A percentile compares a stretch with the other conserved stretches of the same genome.
phyloP scores from a whole-genome alignment of 92 coral and sea anemone genomes.

The Pocillopora grandis region DNA sequence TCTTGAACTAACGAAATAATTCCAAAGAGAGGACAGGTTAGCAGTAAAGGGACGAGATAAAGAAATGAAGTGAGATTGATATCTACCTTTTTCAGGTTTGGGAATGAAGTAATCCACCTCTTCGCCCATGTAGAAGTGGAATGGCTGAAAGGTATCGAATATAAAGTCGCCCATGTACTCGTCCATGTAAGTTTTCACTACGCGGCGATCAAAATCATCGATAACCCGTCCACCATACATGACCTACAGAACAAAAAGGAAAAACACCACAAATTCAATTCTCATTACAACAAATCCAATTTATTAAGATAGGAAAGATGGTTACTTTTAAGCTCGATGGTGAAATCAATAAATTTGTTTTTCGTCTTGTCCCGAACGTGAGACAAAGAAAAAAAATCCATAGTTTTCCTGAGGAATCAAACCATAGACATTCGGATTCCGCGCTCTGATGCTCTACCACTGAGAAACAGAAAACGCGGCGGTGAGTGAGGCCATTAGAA shows the following conservation, averaged over 20 bases:
- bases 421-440: too few relatives aligned
- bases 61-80: neutral
- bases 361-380: too few relatives aligned
- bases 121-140: slow-evolving; percentile 95
- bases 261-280: neutral
- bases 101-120: slow-evolving; percentile 92
- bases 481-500: too few relatives aligned
- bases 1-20: neutral
- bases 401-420: too few relatives aligned
- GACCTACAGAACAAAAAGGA: slow-evolving; percentile 64
- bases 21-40: neutral
- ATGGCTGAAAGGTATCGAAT: slow-evolving; percentile 99
- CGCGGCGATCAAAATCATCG: slow-evolving; percentile 99
- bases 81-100: slow-evolving; percentile 67
- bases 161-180: slow-evolving; percentile 99
- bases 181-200: slow-evolving; percentile 98
- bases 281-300: neutral
- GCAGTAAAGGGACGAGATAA: neutral
- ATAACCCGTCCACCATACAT: slow-evolving; percentile 99
- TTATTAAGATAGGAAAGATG: too few relatives aligned
- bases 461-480: too few relatives aligned
- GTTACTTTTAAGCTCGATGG: too few relatives aligned
- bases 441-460: too few relatives aligned
- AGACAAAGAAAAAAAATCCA: too few relatives aligned
- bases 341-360: too few relatives aligned